These are phyloP conservation scores for Crypturellus undulatus DNA, from an alignment of 2,113 vertebrate species.

Conservation along the genomic window DNA sequence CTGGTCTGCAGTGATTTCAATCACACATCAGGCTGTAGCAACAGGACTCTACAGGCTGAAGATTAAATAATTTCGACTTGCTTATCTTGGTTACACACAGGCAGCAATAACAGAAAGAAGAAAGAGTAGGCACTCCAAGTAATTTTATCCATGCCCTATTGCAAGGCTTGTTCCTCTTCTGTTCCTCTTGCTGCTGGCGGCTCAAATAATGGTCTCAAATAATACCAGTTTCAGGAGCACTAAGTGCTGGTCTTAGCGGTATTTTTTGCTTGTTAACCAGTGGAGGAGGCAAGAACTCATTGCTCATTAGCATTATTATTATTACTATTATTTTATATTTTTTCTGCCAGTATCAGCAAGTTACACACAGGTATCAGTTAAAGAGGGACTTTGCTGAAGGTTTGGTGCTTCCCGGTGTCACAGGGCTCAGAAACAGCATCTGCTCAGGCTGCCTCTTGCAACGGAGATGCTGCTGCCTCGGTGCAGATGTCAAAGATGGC, in stretches of 20 bases:
- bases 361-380: constrained; percentile 49
- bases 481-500: not conserved
- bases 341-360: not conserved
- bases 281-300: not conserved
- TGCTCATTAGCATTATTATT: too few species aligned
- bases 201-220: not conserved
- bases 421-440: not conserved
- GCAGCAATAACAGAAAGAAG: constrained; percentile 8
- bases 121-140: not conserved
- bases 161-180: not conserved
- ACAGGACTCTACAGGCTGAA: not conserved
- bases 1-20: not conserved
- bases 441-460: not conserved
- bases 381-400: not conserved
- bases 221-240: not conserved
- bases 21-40: not conserved
- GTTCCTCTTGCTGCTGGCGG: not conserved
- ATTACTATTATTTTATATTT: not conserved
- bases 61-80: constrained; percentile 29
- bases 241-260: not conserved
- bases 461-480: not conserved
- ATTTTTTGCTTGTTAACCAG: constrained; percentile 5
- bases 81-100: constrained; percentile 36
- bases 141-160: not conserved
- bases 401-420: not conserved